Evolutionary conservation across 2,888 invertebrate genomes (phyloP).

Genomic region (Mechanitis mazaeus): DNA sequence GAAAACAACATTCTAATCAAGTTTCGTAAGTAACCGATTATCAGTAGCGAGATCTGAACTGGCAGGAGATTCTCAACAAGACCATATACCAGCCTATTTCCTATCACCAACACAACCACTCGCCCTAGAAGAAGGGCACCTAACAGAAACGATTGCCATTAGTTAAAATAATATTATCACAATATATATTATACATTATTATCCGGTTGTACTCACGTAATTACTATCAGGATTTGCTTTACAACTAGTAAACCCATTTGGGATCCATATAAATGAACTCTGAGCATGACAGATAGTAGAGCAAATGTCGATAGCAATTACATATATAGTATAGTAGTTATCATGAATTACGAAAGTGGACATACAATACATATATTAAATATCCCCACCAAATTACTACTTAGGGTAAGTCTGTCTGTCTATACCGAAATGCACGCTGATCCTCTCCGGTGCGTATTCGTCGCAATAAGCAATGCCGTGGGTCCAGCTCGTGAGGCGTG

Average conservation of each 20-base stretch:
- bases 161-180: not conserved
- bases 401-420: not conserved
- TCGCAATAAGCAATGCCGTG: constrained; percentile 30
- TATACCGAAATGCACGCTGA: constrained; percentile 29
- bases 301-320: too few relatives aligned
- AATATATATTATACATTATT: not conserved
- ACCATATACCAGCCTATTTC: constrained; percentile 11
- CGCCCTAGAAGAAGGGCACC: constrained; percentile 16
- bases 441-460: constrained; percentile 25
- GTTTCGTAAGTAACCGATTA: constrained; percentile 17
- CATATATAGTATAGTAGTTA: too few relatives aligned
- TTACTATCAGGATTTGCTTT: too few relatives aligned
- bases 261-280: too few relatives aligned
- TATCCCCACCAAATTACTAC: too few relatives aligned
- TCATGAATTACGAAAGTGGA: too few relatives aligned
- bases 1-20: constrained; percentile 18
- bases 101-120: constrained; percentile 15
- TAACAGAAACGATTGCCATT: constrained; percentile 1
- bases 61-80: constrained; percentile 14
- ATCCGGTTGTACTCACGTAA: too few relatives aligned
- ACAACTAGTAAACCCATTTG: too few relatives aligned
- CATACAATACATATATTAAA: too few relatives aligned
- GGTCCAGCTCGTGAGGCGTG: constrained; percentile 25
- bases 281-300: too few relatives aligned
- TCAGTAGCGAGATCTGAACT: constrained; percentile 13